Percentiles rank a stretch among this genome's conserved stretches.
These are phyloP conservation scores for human DNA, from an alignment of 2,113 vertebrate species.

Conservation along the genomic window GRCh38 chr7:47777001-47777500, in stretches of 20 bases:
- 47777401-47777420: not conserved
- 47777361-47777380: not conserved
- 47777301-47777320: not conserved
- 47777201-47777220: not conserved
- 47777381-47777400: not conserved
- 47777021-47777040: too few species aligned
- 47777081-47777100: too few species aligned
- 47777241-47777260: not conserved
- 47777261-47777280: not conserved
- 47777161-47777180: too few species aligned
- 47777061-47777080: too few species aligned
- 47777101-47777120: too few species aligned
- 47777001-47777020: too few species aligned
- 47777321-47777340: not conserved
- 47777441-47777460: not conserved
- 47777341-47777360: not conserved
- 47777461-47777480: not conserved
- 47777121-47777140: too few species aligned
- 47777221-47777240: not conserved
- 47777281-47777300: not conserved
- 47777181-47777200: too few species aligned
- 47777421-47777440: not conserved
- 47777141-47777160: too few species aligned
- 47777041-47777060: too few species aligned
- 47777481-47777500: too few species aligned